These are phyloP conservation scores for Glaucomys volans DNA, from an alignment of 2,113 vertebrate genomes.

Conservation along the genomic window DNA sequence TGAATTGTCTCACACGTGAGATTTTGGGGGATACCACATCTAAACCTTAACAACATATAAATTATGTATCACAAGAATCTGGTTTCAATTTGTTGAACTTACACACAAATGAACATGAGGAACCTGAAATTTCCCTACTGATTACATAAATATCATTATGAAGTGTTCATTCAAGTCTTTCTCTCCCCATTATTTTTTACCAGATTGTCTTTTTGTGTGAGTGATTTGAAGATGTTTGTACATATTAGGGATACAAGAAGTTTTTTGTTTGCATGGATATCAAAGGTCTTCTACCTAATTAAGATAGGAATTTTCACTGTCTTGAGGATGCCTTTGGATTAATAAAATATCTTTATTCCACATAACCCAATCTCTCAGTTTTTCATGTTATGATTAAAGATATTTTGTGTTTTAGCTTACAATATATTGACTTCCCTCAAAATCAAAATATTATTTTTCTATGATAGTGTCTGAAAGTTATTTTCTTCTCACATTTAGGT, in stretches of 20 bases:
- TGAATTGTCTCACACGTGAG: no score
- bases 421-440: neutral
- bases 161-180: neutral
- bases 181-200: neutral
- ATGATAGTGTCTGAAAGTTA: neutral
- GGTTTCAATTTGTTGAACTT: neutral
- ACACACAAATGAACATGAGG: neutral
- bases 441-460: neutral
- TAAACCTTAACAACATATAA: neutral
- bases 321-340: neutral
- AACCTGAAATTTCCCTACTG: neutral
- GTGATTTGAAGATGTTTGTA: neutral
- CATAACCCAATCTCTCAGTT: neutral
- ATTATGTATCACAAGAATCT: neutral
- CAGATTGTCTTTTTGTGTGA: neutral
- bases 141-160: neutral
- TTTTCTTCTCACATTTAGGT: neutral
- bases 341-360: neutral
- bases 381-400: neutral
- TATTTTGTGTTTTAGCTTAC: neutral
- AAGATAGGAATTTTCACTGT: neutral
- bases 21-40: no score
- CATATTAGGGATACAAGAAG: neutral
- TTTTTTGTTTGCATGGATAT: neutral
- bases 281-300: neutral